phyloP scores from a whole-genome alignment of 2,888 invertebrate genomes.

The Eremobia ochroleuca region DNA sequence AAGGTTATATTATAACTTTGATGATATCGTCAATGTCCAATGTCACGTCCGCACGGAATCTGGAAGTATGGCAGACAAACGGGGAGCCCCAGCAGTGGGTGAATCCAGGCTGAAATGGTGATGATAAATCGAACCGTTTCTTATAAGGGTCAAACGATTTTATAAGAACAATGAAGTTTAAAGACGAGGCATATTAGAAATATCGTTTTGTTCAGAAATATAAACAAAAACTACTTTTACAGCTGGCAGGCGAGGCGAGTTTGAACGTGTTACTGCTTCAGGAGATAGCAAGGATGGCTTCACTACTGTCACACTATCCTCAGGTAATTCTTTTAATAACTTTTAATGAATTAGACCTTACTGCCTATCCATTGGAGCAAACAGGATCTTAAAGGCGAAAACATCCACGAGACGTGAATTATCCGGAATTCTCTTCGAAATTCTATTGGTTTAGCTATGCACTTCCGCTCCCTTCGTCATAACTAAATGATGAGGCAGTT shows the following conservation, averaged over 20 bases:
- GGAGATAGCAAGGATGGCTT: slow-evolving; percentile 93
- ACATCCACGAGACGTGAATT: not conserved
- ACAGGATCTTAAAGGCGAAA: not conserved
- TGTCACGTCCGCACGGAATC: no score
- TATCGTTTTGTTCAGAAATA: not conserved
- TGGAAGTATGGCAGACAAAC: no score
- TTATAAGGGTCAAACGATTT: not conserved
- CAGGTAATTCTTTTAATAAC: slow-evolving; percentile 80
- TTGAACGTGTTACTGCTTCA: slow-evolving; percentile 92
- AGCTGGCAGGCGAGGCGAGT: slow-evolving; percentile 90
- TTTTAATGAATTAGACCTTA: not conserved
- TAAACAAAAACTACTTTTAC: slow-evolving; percentile 29
- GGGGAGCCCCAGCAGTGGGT: not conserved
- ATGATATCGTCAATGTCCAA: not conserved
- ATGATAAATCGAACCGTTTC: not conserved
- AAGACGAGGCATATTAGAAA: not conserved
- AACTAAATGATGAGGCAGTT: not conserved
- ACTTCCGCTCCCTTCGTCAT: not conserved
- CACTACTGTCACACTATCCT: slow-evolving; percentile 92
- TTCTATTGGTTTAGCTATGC: not conserved
- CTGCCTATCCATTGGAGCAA: not conserved
- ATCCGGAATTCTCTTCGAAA: not conserved
- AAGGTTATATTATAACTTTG: not conserved
- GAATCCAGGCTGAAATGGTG: not conserved
- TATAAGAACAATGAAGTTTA: not conserved